phyloP scores from a whole-genome alignment of 2,113 vertebrate genomes.

The Nipponia nippon region DNA sequence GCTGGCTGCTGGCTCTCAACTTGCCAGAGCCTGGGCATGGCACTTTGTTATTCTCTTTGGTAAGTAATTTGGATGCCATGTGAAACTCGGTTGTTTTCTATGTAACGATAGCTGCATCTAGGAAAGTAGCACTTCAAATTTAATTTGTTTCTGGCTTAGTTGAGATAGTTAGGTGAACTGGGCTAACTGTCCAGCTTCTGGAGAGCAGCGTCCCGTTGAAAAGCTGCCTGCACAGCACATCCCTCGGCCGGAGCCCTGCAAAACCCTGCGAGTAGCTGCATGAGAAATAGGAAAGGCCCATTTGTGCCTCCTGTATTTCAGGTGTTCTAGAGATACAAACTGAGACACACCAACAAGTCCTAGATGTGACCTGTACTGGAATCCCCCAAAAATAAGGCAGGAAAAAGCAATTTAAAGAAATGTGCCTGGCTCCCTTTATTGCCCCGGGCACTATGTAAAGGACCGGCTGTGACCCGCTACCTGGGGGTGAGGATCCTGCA shows the following conservation, averaged over 20 bases:
- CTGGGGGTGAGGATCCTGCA: not conserved
- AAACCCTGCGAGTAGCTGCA: not conserved
- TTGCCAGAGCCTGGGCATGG: not conserved
- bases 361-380: not conserved
- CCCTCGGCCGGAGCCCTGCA: not conserved
- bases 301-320: not conserved
- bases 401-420: not conserved
- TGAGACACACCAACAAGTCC: not conserved
- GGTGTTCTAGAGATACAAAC: not conserved
- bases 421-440: not conserved
- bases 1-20: not conserved
- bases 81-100: not conserved
- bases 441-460: accelerated
- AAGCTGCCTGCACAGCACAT: too few relatives aligned
- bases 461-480: not conserved
- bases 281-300: not conserved
- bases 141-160: not conserved
- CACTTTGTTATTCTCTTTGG: not conserved
- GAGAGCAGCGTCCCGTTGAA: not conserved
- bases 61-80: not conserved
- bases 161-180: not conserved
- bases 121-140: not conserved
- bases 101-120: not conserved
- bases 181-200: not conserved
- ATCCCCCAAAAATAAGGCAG: not conserved